Conservation (phyloP, 2,113 vertebrate genomes). For the Embiotoca jacksoni region DNA sequence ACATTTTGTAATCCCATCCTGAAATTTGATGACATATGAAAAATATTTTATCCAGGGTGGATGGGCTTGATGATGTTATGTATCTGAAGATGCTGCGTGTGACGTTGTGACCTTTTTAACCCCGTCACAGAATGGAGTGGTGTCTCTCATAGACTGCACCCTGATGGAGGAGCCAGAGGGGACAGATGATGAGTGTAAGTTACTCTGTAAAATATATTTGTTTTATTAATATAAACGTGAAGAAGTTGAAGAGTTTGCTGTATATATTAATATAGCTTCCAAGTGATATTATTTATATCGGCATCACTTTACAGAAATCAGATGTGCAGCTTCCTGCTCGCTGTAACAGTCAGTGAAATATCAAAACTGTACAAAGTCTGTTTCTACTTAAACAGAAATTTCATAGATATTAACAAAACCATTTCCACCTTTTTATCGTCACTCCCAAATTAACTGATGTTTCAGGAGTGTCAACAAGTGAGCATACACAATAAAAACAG, state of each 20-base stretch:
- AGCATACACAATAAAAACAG: neutral
- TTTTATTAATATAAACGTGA: neutral
- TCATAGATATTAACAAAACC: neutral
- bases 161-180: conserved; percentile 94
- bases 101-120: conserved; percentile 5
- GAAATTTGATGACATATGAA: neutral
- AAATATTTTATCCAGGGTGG: neutral
- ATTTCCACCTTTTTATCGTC: neutral
- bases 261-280: neutral
- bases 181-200: conserved; percentile 92
- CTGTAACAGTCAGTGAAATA: neutral
- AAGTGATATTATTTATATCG: neutral
- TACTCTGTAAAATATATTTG: neutral
- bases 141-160: conserved; percentile 97
- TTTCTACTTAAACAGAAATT: neutral
- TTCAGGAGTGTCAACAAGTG: neutral
- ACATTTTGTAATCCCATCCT: too few relatives aligned
- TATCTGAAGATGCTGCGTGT: neutral
- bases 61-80: neutral
- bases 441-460: neutral
- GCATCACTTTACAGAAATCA: neutral
- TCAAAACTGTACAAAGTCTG: neutral
- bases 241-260: neutral
- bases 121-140: conserved; percentile 90
- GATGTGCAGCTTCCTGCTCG: neutral